Percentiles rank a stretch among this genome's conserved stretches.
phyloP scores from a whole-genome alignment of 1,140 invertebrate genomes.

The Batillaria attramentaria region DNA sequence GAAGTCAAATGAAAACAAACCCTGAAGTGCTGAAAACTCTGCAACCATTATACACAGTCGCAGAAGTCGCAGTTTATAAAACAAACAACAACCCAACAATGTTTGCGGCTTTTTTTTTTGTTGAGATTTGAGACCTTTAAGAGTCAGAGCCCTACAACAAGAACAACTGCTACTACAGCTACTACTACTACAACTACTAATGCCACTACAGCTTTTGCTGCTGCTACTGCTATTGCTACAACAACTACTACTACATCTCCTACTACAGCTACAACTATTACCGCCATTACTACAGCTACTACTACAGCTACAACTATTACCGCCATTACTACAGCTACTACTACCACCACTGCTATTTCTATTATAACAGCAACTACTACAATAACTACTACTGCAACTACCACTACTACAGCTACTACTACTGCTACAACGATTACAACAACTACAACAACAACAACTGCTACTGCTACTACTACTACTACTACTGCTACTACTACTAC shows the following conservation, averaged over 20 bases:
- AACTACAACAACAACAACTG: slow-evolving; percentile 13
- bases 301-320: slow-evolving; percentile 28
- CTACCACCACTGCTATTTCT: slow-evolving; percentile 31
- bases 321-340: slow-evolving; percentile 23
- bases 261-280: slow-evolving; percentile 7
- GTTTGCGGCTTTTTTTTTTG: too few relatives aligned
- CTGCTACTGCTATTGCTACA: too few relatives aligned
- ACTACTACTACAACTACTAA: too few relatives aligned
- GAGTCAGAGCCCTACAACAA: too few relatives aligned
- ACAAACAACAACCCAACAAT: too few relatives aligned
- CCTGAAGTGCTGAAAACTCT: too few relatives aligned
- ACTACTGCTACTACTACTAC: slow-evolving; percentile 29
- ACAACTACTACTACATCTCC: slow-evolving; percentile 20
- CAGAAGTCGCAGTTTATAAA: too few relatives aligned
- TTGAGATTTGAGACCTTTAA: too few relatives aligned
- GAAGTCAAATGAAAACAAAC: too few relatives aligned
- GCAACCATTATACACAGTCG: too few relatives aligned
- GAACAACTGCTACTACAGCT: too few relatives aligned
- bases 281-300: slow-evolving; percentile 7
- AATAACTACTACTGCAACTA: slow-evolving; percentile 24
- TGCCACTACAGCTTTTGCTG: too few relatives aligned
- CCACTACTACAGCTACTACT: slow-evolving; percentile 32
- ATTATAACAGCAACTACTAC: slow-evolving; percentile 26
- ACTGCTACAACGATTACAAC: slow-evolving; percentile 27
- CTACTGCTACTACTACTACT: slow-evolving; percentile 18